Evolutionary conservation across 2,113 vertebrate species (phyloP).

Genomic region (Odontesthes bonariensis): DNA sequence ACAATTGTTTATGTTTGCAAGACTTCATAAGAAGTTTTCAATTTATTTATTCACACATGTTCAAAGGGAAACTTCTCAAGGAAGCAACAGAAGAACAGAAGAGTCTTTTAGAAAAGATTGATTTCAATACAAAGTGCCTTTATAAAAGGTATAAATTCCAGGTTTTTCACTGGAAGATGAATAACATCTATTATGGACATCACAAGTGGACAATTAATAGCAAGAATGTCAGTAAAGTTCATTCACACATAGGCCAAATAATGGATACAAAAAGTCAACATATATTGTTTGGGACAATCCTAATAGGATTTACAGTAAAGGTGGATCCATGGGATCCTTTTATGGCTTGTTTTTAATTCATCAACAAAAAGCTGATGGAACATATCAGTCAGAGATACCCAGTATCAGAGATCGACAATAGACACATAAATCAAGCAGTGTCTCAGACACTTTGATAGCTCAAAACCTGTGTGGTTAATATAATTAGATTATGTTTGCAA

Average conservation of each 20-base stretch:
- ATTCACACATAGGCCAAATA: constrained; percentile 48
- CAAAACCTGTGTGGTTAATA: constrained; percentile 66
- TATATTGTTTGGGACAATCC: constrained; percentile 52
- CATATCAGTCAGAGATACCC: constrained; percentile 51
- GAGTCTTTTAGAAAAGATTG: constrained; percentile 42
- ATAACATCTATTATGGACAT: constrained; percentile 54
- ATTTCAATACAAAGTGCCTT: constrained; percentile 47
- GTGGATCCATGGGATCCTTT: constrained; percentile 72
- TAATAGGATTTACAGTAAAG: constrained; percentile 64
- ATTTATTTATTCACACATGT: constrained; percentile 63
- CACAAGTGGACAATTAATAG: constrained; percentile 27
- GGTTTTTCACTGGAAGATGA: constrained; percentile 40
- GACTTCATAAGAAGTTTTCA: constrained; percentile 70
- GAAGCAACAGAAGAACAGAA: constrained; percentile 51
- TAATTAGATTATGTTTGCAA: constrained; percentile 38
- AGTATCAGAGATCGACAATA: constrained; percentile 52
- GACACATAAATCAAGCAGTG: constrained; percentile 43
- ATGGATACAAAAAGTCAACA: constrained; percentile 54
- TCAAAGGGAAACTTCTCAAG: constrained; percentile 62
- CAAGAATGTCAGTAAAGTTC: constrained; percentile 20
- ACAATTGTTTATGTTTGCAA: constrained; percentile 32
- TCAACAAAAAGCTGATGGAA: constrained; percentile 48
- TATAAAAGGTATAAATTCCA: constrained; percentile 66
- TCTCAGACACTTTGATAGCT: constrained; percentile 48
- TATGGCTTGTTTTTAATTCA: constrained; percentile 35